phyloP scores from a whole-genome alignment of 2,113 vertebrate genomes.

The Podocnemis expansa region DNA sequence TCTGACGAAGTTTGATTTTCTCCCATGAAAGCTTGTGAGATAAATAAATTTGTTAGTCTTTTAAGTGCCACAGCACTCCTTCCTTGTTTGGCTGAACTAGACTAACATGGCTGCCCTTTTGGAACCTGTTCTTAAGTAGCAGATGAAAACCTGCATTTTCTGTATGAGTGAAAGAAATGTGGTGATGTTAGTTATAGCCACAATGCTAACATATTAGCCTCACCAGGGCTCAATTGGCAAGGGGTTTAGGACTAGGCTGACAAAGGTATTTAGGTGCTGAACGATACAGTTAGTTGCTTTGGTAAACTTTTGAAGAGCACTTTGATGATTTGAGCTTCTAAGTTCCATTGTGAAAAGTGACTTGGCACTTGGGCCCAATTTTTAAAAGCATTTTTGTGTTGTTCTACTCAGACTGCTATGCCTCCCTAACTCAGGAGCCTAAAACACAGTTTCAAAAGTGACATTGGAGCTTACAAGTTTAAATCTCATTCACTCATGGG shows the following conservation, averaged over 20 bases:
- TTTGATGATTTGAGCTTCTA: not conserved
- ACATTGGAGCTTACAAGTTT: conserved; percentile 8
- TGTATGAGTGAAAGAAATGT: accelerated
- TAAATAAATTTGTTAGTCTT: too few relatives aligned
- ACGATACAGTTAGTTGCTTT: conserved; percentile 21
- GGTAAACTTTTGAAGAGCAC: not conserved
- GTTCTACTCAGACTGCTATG: not conserved
- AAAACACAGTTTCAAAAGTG: conserved; percentile 35
- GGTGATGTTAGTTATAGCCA: conserved; percentile 25
- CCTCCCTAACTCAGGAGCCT: not conserved
- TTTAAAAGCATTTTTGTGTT: not conserved
- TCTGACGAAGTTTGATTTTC: too few relatives aligned
- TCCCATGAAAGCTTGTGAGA: too few relatives aligned
- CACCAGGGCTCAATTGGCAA: not conserved
- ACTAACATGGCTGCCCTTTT: too few relatives aligned
- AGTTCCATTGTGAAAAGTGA: not conserved
- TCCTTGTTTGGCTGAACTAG: too few relatives aligned
- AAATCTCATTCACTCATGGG: conserved; percentile 36
- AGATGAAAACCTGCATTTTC: not conserved
- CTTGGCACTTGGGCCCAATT: not conserved
- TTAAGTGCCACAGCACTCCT: too few relatives aligned
- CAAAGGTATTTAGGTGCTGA: not conserved
- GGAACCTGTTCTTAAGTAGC: not conserved
- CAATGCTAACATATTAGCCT: not conserved
- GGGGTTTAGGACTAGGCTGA: conserved; percentile 1